Evolutionary conservation across 2,888 invertebrate species (phyloP).

Genomic region (Tupiocoris notatus): DNA sequence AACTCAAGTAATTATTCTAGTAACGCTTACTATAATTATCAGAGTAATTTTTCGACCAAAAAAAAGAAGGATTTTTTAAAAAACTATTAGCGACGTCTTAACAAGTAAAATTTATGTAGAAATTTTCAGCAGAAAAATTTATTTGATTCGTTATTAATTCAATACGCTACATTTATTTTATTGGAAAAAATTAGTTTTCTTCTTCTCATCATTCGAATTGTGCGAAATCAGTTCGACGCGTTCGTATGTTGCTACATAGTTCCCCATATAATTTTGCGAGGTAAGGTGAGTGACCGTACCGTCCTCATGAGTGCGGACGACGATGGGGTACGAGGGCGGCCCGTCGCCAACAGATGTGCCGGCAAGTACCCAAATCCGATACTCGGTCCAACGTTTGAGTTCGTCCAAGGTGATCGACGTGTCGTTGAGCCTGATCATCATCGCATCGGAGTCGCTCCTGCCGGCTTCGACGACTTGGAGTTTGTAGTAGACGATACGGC

Average conservation of each 20-base stretch:
- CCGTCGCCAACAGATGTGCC: slow-evolving; percentile 96
- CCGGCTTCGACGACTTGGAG: slow-evolving; percentile 85
- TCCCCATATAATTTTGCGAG: background rate
- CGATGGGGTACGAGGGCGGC: slow-evolving; percentile 86
- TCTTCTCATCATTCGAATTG: background rate
- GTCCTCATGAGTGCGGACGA: slow-evolving; percentile 94
- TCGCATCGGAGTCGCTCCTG: slow-evolving; percentile 79
- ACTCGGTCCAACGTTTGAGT: slow-evolving; percentile 91
- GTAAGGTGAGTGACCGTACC: slow-evolving; percentile 70
- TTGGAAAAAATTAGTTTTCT: too few species aligned
- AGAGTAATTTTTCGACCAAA: too few species aligned
- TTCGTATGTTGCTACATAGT: background rate
- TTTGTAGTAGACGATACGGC: slow-evolving; percentile 92
- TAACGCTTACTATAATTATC: too few species aligned
- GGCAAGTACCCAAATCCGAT: slow-evolving; percentile 94
- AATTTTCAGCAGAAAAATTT: too few species aligned
- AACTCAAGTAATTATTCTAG: too few species aligned
- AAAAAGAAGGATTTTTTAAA: too few species aligned
- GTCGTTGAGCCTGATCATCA: slow-evolving; percentile 74
- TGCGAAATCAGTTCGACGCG: background rate
- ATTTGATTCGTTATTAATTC: too few species aligned
- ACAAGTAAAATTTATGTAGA: too few species aligned
- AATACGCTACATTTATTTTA: too few species aligned
- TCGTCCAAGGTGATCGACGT: slow-evolving; percentile 82
- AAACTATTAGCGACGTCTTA: too few species aligned